Evolutionary conservation across 1,140 invertebrate genomes (phyloP), one percentile per base, ranked within the genome.

Genomic region (Planococcus citri): DNA sequence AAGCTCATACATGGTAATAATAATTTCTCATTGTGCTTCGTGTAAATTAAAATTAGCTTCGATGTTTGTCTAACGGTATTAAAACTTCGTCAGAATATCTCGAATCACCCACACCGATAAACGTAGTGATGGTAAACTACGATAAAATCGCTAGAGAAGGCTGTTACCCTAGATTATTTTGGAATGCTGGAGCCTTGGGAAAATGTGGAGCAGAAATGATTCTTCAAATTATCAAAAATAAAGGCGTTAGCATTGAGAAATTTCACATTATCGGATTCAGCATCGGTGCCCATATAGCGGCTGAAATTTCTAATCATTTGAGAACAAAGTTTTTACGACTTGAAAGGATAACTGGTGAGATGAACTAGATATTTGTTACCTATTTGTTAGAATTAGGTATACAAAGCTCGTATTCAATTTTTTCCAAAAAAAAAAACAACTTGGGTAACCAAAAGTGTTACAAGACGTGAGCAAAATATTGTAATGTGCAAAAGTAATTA

Each of bases 261-360:
- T 17, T 51, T 51, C 87, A 89, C 73, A 73, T 86, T 1, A 83
- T 88, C 41, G 87, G 87, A 0, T 88, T 88, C 76, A 88, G 86
- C 58, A 74, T 89, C 20, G 87, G 87, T 6, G 83, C 84, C 1
- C 84, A 86, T 64, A 78, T 86, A 3, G 80, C 85, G 0, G 85
- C 83, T 67, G 85, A 80, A 73, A 73, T 84, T 6, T 83, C 85
- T 1, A 80, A 81, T 69, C 74, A 76, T 38, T 74, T 88, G 1
- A 75, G 72, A 6, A 37, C 33, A 14, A 20, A 51, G 2, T 81
- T 81, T 0, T 82, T 81, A 71, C 79, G 77, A 73, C 68, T 87
- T 1, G 75, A 81, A 0, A 78, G 87, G 25, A 86, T 88, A 61
- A 88, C 87, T 0, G 84, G 85, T 75, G 70, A 70, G 41, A n/a